Percentiles rank a stretch among this genome's conserved stretches.
Evolutionary conservation across 37 sponge, comb jelly and placozoan genomes (phyloP).

Genomic region (Oscarella lobularis): DNA sequence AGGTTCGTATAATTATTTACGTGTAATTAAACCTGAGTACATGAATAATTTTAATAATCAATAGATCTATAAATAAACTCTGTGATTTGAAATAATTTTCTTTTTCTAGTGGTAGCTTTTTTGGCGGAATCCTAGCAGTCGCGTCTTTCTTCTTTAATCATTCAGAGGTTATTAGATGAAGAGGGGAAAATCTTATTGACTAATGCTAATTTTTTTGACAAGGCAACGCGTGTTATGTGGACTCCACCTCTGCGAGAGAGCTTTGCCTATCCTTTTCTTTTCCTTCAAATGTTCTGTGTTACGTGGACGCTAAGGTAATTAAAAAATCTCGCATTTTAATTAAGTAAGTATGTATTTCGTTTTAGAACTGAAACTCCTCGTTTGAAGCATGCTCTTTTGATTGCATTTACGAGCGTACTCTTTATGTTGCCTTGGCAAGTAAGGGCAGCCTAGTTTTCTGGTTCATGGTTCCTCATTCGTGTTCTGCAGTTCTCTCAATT

Average conservation of each 20-base stretch:
- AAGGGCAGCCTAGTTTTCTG: background rate
- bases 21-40: background rate
- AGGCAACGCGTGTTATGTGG: conserved; percentile 88
- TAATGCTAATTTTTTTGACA: background rate
- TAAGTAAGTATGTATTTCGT: background rate
- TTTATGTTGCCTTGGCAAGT: conserved; percentile 90
- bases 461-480: background rate
- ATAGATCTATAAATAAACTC: background rate
- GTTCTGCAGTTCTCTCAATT: conserved; percentile 71
- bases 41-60: background rate
- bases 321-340: too few relatives aligned
- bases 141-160: conserved; percentile 67
- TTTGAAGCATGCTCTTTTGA: background rate
- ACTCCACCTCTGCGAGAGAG: conserved; percentile 96
- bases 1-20: conserved; percentile 17
- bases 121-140: conserved; percentile 40
- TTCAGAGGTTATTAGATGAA: conserved; percentile 24
- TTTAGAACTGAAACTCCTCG: background rate
- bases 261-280: conserved; percentile 79
- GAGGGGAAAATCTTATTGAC: too few relatives aligned
- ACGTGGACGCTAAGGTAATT: conserved; percentile 1
- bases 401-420: conserved; percentile 18
- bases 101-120: conserved; percentile 29
- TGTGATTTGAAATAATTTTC: background rate
- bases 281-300: conserved; percentile 49